Base-by-base conservation (phyloP, 2,888 invertebrate species). In the Molanna angustata region DNA sequence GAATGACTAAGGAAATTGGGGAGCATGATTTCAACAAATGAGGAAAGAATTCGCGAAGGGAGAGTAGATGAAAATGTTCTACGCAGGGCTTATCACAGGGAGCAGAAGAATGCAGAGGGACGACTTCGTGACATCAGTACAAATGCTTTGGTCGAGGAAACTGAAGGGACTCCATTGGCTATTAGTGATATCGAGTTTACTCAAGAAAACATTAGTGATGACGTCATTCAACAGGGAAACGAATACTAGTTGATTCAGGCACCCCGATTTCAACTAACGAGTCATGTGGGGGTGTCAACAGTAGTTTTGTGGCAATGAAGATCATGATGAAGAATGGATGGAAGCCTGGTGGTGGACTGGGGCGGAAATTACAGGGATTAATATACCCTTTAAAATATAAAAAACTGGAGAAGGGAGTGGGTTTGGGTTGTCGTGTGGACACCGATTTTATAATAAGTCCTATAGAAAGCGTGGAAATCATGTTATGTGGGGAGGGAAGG, bases 311-410 rank as follows among this genome's bases (percentile, higher is more conserved):
- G 4, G 40, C 17, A 18, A 16, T 40, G 19, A 40, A 17, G 17
- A 40, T 40, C 9, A 40, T 40, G 40, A 7, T 40, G 6, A 17
- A 18, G 14, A 9, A 18, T 6, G 16, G 17, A 7, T 40, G 40
- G 40, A 4, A 16, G 40, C 40, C 40, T 16, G 40, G 40, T 4
- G 7, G n/a, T 4, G 40, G 40, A 18, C 19, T 40, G 17, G 40
- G 40, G 6, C 13, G 6, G 6, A n/a, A 17, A 3, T 9, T 7
- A 17, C 40, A 40, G 17, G 40, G 40, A n/a, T 16, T 40, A 4
- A 17, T 3, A 18, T 14, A 17, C 4, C 40, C 40, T 9, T 4
- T 40, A 17, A 40, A 18, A 17, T 6, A 17, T 16, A 17, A 7
- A 6, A 6, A 6, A 14, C 7, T 6, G 7, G 40, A 16, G 7